Conservation (phyloP, 2,797 vertebrate genomes). For the Hozukius guyotensis region DNA sequence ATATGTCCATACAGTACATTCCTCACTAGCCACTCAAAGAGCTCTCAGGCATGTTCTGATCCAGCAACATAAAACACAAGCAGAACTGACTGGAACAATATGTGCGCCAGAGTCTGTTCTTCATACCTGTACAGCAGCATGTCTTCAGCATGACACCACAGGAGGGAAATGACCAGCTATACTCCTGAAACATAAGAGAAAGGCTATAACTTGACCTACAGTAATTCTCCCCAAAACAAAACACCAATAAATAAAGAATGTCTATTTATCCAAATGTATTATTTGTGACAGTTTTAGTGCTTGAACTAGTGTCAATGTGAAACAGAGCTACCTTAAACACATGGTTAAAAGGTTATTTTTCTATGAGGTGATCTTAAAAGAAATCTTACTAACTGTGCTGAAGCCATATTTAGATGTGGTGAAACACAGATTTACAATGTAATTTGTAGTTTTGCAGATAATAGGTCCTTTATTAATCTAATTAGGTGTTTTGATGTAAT, state of each 20-base stretch:
- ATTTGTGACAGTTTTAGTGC: neutral
- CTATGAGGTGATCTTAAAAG: neutral
- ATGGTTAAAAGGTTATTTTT: neutral
- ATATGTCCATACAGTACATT: constrained; percentile 39
- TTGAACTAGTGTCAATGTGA: neutral
- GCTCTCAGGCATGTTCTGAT: constrained; percentile 31
- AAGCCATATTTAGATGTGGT: neutral
- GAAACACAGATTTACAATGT: neutral
- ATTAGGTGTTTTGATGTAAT: neutral
- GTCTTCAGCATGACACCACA: neutral
- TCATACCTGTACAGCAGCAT: neutral
- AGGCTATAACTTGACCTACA: neutral
- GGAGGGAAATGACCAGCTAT: neutral
- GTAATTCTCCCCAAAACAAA: neutral
- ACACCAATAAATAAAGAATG: neutral
- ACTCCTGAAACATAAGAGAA: neutral
- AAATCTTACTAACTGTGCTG: neutral
- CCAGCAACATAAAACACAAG: constrained; percentile 35
- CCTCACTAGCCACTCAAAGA: constrained; percentile 28
- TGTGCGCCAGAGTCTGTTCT: constrained; percentile 2
- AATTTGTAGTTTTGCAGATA: neutral
- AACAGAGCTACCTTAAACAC: neutral
- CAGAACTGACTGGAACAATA: constrained; percentile 33
- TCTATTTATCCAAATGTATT: neutral
- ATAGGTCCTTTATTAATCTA: neutral